Evolutionary conservation across 2,797 vertebrate genomes (phyloP), one percentile per base, ranked within the genome.

Genomic region (Phrynocephalus guinanensis): DNA sequence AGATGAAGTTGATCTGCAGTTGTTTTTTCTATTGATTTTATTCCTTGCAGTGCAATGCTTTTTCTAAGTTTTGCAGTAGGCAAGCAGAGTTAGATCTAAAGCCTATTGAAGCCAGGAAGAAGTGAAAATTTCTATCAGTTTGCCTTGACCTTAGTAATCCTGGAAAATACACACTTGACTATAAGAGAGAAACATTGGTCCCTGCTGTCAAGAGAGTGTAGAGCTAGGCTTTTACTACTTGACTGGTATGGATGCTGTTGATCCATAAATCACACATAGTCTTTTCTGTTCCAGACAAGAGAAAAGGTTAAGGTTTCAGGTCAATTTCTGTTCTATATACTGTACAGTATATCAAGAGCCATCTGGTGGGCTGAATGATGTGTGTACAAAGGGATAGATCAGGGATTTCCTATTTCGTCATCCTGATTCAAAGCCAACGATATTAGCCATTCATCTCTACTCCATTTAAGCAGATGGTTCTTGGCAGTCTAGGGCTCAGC

Each of bases 121-220:
- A 33, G 33, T 33, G 2, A 33, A 33, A 33, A 33, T 33, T 33
- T 33, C 33, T 33, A 44, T 44, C 38, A 44, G 38, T 44, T 44
- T 44, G 38, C 26, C 78, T 83, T 86, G 89, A 33, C 38, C 44
- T 88, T 0, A 0, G 75, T 87, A 89, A 89, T 16, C 15, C 44
- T 80, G 72, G 33, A 90, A 81, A 87, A 82, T 80, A 48, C 0
- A 87, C 24, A 15, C 11, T 44, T 91, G 52, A 66, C 67, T 79
- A 0, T 60, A 82, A 79, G 50, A 84, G 7, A 91, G 75, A 83
- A 89, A 10, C 38, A 89, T 82, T 89, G 70, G 6, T 91, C 92
- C 91, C 75, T 79, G 3, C 66, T 92, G 86, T 91, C 86, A 91
- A 88, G 87, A 80, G 13, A 91, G 24, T 52, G 13, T 71, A 83